Evolutionary conservation across 2,888 invertebrate species (phyloP), one percentile per base, ranked within the genome.

Genomic region (Sarcophaga subvicina): DNA sequence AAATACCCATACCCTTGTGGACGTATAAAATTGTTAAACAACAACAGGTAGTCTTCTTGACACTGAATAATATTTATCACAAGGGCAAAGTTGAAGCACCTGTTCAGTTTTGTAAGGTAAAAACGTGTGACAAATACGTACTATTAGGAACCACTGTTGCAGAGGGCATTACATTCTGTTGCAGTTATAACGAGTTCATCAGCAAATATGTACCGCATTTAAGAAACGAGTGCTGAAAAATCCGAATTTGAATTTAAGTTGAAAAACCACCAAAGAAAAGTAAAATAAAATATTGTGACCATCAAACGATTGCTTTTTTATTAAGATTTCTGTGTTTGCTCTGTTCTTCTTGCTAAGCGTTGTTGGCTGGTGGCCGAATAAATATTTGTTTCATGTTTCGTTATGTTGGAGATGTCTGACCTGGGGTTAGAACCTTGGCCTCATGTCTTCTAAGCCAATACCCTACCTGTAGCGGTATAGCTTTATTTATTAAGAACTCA

Each of bases 1-100:
- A 64, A 47, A 78, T 84, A 6, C 87, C 87, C 25, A 84, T 87
- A 49, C 87, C 87, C 3, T 60, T 81, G 77, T 86, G 83, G 86
- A 20, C 69, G 1, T 86, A 86, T 69, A 86, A 86, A 80, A 80
- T 86, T 54, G 72, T 86, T 60, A 25, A 17, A 3, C 1, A 20
- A 59, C 5, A n/a, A 20, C 3, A 75, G 10, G 17, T 54, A 10
- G 83, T 83, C 4, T 86, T 86, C 37, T 70, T 86, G 49, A 83
- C 83, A 27, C 59, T 75, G 5, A 86, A 86, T 72, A 83, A 86
- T 72, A 77, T 86, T 47, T 71, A 79, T 70, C 64, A 82, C 17
- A 1, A 17, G 12, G 66, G 64, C 5, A 2, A 45, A 14, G 62
- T 79, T 45, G 4, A 4, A 20, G 22, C 37, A 64, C 63, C 78